These are phyloP conservation scores for Adoxophyes honmai DNA, from an alignment of 1,140 invertebrate genomes.

Conservation along the genomic window DNA sequence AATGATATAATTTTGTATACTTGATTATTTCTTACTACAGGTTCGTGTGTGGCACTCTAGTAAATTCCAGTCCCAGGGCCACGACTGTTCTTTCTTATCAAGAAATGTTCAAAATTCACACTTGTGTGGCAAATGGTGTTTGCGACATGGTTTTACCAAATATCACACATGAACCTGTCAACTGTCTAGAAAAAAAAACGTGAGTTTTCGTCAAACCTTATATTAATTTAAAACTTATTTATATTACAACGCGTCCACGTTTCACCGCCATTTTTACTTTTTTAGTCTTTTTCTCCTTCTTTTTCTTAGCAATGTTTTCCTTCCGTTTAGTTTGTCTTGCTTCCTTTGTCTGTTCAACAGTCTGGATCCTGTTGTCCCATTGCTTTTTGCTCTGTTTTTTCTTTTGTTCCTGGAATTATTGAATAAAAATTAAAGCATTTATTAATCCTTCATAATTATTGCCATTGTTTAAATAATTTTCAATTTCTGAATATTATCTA, in stretches of 20 bases:
- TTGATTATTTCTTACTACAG: no score
- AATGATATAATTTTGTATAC: no score
- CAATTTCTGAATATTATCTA: no score
- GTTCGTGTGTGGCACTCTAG: no score
- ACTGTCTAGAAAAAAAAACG: background rate
- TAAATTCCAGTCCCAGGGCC: no score
- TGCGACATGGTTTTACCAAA: no score
- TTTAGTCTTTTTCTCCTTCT: slow-evolving; percentile 67
- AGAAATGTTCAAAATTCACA: no score
- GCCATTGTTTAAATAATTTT: no score
- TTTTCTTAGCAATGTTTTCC: slow-evolving; percentile 67
- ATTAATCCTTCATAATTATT: no score
- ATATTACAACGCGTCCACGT: slow-evolving; percentile 60
- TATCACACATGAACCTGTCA: no score
- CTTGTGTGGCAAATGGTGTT: no score
- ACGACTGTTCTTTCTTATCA: no score
- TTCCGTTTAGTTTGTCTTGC: slow-evolving; percentile 60
- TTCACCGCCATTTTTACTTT: slow-evolving; percentile 58
- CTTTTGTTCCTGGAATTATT: slow-evolving; percentile 60
- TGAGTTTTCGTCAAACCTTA: slow-evolving; percentile 10
- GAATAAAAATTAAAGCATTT: background rate
- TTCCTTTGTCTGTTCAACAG: slow-evolving; percentile 57
- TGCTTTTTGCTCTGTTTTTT: slow-evolving; percentile 66
- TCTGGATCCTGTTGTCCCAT: slow-evolving; percentile 58
- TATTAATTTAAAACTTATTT: slow-evolving; percentile 17